Evolutionary conservation across 2,113 vertebrate species (phyloP).

Genomic region (Phrynocephalus versicolor): DNA sequence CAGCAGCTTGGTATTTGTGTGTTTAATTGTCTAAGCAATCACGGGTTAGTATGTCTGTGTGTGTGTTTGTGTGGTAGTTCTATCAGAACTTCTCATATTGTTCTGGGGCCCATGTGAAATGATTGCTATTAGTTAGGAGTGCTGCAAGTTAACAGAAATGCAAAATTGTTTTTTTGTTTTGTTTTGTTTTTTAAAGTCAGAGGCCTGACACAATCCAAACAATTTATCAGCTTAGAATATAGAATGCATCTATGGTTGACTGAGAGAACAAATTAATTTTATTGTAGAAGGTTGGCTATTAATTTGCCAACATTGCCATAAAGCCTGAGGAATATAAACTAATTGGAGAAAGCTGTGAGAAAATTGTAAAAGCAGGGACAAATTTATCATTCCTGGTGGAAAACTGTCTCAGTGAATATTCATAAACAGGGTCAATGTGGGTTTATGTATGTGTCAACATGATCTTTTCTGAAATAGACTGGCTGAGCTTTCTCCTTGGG

Average conservation of each 20-base stretch:
- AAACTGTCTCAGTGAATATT: constrained; percentile 31
- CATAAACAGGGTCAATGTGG: constrained; percentile 7
- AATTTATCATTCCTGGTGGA: constrained; percentile 29
- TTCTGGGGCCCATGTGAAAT: constrained; percentile 34
- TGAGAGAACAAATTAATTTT: constrained; percentile 39
- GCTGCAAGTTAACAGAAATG: constrained; percentile 28
- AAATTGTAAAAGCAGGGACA: constrained; percentile 38
- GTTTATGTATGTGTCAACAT: constrained; percentile 18
- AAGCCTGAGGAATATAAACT: neutral
- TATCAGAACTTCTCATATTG: constrained; percentile 52
- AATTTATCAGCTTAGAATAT: constrained; percentile 19
- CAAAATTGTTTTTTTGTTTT: constrained; percentile 22
- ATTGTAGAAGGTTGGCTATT: constrained; percentile 23
- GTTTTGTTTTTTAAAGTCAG: constrained; percentile 40
- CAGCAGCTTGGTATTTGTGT: constrained; percentile 67
- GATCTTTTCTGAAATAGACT: constrained; percentile 27
- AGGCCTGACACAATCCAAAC: constrained; percentile 18
- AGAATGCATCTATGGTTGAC: constrained; percentile 13
- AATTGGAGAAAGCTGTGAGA: constrained; percentile 16
- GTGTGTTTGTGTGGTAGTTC: constrained; percentile 52
- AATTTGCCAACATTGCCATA: constrained; percentile 48
- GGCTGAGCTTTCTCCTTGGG: constrained; percentile 7
- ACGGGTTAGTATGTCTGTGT: neutral
- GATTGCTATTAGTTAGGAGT: constrained; percentile 39
- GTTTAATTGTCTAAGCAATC: constrained; percentile 80